Evolutionary conservation across 2,888 invertebrate species (phyloP).

Genomic region (Neoitamus cyanurus): DNA sequence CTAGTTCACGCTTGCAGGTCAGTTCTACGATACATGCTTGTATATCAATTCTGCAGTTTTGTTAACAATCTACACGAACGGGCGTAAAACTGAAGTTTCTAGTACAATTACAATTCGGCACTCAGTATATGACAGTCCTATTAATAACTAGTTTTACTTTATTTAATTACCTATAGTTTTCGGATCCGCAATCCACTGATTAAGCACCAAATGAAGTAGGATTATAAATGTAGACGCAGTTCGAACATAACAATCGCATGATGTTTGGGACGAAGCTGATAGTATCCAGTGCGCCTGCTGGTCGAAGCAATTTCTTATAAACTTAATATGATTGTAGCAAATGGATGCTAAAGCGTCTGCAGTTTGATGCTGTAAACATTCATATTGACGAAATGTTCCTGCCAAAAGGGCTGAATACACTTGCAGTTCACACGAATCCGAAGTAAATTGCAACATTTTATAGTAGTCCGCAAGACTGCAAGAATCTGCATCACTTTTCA

Average conservation of each 20-base stretch:
- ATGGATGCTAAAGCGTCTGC: constrained; percentile 39
- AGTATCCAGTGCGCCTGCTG: constrained; percentile 36
- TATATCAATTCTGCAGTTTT: no score
- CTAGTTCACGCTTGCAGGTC: no score
- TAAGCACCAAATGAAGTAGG: constrained; percentile 50
- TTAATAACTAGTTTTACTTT: not conserved
- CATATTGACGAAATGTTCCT: constrained; percentile 46
- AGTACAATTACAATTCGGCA: not conserved
- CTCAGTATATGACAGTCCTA: no score
- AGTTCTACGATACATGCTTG: no score
- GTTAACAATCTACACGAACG: no score
- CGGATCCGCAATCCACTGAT: constrained; percentile 50
- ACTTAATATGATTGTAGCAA: constrained; percentile 46
- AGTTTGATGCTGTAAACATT: constrained; percentile 20
- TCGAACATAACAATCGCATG: constrained; percentile 51
- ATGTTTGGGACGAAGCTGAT: not conserved
- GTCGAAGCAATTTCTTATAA: constrained; percentile 47
- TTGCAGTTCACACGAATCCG: constrained; percentile 49
- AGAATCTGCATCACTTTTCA: not conserved
- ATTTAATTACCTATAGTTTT: constrained; percentile 49
- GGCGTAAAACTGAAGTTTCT: no score
- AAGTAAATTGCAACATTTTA: constrained; percentile 52
- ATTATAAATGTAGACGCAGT: constrained; percentile 48
- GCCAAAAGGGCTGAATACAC: constrained; percentile 50
- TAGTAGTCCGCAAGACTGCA: constrained; percentile 47